These are phyloP conservation scores for Limulus polyphemus DNA, from an alignment of 2,888 invertebrate species.

Conservation along the genomic window DNA sequence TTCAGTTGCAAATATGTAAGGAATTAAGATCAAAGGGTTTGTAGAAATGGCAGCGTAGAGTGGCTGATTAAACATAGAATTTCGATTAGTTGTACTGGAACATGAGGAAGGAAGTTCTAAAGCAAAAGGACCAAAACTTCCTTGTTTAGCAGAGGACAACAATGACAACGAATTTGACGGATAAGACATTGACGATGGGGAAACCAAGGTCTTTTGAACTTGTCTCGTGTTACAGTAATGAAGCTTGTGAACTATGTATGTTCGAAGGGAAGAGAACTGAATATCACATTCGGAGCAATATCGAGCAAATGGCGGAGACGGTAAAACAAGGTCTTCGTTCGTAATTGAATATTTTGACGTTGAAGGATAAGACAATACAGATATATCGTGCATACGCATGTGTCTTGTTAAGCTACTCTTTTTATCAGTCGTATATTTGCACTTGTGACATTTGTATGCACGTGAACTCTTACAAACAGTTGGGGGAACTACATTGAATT, in stretches of 20 bases:
- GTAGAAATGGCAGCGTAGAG: constrained; percentile 57
- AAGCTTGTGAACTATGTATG: constrained; percentile 78
- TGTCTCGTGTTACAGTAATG: constrained; percentile 59
- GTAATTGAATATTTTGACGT: no score
- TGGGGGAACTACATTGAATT: no score
- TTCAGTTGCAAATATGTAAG: constrained; percentile 67
- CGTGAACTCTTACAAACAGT: no score
- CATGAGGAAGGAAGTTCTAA: not conserved
- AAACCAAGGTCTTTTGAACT: constrained; percentile 17
- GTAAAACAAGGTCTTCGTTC: not conserved
- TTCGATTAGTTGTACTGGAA: no score
- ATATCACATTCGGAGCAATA: constrained; percentile 94
- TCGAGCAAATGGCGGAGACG: constrained; percentile 35
- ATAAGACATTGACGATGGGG: no score
- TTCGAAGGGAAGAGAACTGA: constrained; percentile 81
- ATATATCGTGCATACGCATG: constrained; percentile 46
- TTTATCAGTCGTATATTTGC: constrained; percentile 86
- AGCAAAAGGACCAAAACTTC: not conserved
- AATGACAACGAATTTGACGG: not conserved
- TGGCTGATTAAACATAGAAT: constrained; percentile 16
- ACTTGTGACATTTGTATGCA: constrained; percentile 69
- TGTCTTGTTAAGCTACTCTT: constrained; percentile 89
- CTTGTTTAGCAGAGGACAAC: not conserved
- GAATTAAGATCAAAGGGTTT: constrained; percentile 78
- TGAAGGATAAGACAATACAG: constrained; percentile 15